These are phyloP conservation scores for Thomomys bottae DNA, from an alignment of 2,113 vertebrate genomes.

Conservation along the genomic window DNA sequence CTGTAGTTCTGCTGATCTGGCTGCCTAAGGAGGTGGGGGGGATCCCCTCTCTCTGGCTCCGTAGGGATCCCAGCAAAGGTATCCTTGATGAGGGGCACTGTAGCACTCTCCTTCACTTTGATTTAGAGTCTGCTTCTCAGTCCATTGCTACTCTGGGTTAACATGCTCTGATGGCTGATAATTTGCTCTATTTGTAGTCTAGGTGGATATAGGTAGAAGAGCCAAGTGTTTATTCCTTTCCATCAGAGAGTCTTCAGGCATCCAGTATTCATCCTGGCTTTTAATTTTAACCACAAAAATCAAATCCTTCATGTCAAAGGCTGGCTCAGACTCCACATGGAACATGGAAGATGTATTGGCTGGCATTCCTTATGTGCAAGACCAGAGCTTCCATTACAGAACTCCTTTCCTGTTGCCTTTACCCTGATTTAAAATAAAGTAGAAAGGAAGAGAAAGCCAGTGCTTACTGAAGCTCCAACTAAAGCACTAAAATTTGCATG, in stretches of 20 bases:
- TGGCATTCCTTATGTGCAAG: background rate
- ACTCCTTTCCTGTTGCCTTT: background rate
- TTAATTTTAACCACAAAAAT: background rate
- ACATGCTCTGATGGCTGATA: background rate
- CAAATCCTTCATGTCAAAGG: background rate
- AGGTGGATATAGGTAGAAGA: background rate
- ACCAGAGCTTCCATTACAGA: background rate
- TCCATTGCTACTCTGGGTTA: background rate
- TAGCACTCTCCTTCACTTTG: conserved; percentile 27
- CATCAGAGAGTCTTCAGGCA: conserved; percentile 31
- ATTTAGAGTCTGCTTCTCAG: conserved; percentile 37
- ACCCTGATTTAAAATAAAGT: conserved; percentile 1
- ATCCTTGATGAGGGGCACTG: background rate
- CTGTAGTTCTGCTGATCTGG: background rate
- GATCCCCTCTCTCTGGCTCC: background rate
- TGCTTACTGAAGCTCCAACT: background rate
- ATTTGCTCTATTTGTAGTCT: background rate
- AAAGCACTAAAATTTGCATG: conserved; percentile 63
- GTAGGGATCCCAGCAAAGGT: background rate
- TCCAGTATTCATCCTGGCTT: background rate
- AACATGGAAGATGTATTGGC: background rate
- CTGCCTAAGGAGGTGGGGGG: background rate
- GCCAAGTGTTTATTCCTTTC: conserved; percentile 10
- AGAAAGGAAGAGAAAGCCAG: conserved; percentile 19
- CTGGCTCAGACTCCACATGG: background rate